A percentile compares a stretch with the other conserved stretches of the same genome.
Evolutionary conservation across 92 coral and sea anemone species (phyloP).

Genomic region (Galaxea fascicularis): DNA sequence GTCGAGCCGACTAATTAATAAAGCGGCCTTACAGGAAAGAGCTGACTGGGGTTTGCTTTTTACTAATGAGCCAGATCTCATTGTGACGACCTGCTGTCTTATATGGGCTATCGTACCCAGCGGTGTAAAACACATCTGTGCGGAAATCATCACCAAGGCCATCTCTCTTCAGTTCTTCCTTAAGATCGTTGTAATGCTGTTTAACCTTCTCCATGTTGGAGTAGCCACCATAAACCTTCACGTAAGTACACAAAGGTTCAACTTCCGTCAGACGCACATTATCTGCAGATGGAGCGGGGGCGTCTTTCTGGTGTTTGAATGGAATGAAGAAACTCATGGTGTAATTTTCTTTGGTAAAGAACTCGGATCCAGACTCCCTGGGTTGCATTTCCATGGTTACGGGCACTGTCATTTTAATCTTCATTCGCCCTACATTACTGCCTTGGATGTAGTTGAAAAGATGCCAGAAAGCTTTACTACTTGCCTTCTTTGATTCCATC

Average conservation of each 20-base stretch:
- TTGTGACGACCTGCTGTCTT: conserved; percentile 61
- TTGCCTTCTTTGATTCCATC: neutral
- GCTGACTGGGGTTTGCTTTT: neutral
- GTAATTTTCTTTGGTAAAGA: conserved; percentile 76
- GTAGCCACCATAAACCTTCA: conserved; percentile 62
- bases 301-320: conserved; percentile 62
- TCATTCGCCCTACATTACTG: conserved; percentile 56
- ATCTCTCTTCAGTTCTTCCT: conserved; percentile 61
- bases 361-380: conserved; percentile 44
- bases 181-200: conserved; percentile 55
- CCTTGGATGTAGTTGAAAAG: conserved; percentile 80
- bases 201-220: conserved; percentile 47
- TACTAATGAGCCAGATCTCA: conserved; percentile 86
- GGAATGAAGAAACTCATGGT: conserved; percentile 87
- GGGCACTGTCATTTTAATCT: conserved; percentile 85
- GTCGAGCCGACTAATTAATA: neutral
- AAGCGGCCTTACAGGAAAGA: neutral
- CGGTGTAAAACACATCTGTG: conserved; percentile 68
- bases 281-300: conserved; percentile 58
- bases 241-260: conserved; percentile 74
- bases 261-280: conserved; percentile 45
- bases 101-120: conserved; percentile 74
- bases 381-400: conserved; percentile 77
- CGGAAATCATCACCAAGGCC: conserved; percentile 67
- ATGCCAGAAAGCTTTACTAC: conserved; percentile 25